Evolutionary conservation across 2,888 invertebrate genomes (phyloP).

Genomic region (Scaptodrosophila latifasciaeformis): DNA sequence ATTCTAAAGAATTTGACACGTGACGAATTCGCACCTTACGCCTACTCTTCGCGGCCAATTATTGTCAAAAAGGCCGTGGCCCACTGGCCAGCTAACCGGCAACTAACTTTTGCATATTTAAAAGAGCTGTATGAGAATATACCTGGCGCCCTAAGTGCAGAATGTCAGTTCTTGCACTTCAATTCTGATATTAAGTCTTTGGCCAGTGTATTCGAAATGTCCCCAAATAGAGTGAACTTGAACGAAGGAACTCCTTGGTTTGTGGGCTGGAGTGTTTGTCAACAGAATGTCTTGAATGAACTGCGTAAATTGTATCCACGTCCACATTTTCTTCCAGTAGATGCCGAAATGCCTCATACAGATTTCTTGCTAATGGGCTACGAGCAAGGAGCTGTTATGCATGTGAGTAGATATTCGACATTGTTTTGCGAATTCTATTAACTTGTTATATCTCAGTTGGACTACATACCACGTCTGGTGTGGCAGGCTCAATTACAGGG

Average conservation of each 20-base stretch:
- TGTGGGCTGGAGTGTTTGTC: conserved; percentile 94
- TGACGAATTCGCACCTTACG: conserved; percentile 82
- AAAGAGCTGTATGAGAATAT: conserved; percentile 82
- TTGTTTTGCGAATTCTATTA: not conserved
- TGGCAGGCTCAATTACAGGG: conserved; percentile 95
- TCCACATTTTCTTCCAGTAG: conserved; percentile 90
- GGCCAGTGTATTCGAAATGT: conserved; percentile 86
- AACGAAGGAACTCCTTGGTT: conserved; percentile 86
- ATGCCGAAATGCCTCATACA: conserved; percentile 90
- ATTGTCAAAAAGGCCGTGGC: conserved; percentile 84
- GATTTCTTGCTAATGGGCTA: conserved; percentile 96
- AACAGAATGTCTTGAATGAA: conserved; percentile 84
- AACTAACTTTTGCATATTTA: conserved; percentile 82
- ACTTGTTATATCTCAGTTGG: conserved; percentile 79
- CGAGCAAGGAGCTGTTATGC: conserved; percentile 92
- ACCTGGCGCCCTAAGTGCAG: conserved; percentile 84
- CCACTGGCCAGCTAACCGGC: conserved; percentile 85
- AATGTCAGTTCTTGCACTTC: conserved; percentile 91
- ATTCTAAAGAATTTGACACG: conserved; percentile 82
- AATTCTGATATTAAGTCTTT: conserved; percentile 86
- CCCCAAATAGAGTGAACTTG: conserved; percentile 78
- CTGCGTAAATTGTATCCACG: conserved; percentile 85
- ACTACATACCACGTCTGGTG: conserved; percentile 92
- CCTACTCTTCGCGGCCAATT: conserved; percentile 87
- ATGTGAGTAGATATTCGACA: conserved; percentile 79